These are phyloP conservation scores for Melikaiella ostensackeni DNA, from an alignment of 2,888 invertebrate species.

Conservation along the genomic window DNA sequence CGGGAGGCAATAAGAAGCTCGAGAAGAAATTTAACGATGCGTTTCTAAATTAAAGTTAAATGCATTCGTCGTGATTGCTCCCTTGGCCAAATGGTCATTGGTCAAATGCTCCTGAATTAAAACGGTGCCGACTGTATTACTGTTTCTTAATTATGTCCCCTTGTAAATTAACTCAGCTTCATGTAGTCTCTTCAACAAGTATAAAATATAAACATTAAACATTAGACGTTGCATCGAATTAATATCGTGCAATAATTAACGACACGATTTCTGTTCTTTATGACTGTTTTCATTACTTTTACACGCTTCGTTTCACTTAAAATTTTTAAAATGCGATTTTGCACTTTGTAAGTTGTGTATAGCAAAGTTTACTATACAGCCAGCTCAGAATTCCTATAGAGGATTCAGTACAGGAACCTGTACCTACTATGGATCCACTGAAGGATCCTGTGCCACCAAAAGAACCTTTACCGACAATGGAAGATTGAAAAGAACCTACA, in stretches of 20 bases:
- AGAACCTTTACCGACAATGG: too few relatives aligned
- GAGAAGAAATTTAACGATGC: slow-evolving; percentile 63
- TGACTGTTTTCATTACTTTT: background rate
- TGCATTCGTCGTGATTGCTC: slow-evolving; percentile 42
- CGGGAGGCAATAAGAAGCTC: slow-evolving; percentile 54
- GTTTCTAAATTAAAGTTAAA: slow-evolving; percentile 59
- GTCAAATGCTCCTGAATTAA: background rate
- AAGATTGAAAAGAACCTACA: too few relatives aligned
- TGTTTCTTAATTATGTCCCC: slow-evolving; percentile 25
- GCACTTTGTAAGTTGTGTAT: background rate
- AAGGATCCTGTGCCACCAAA: too few relatives aligned
- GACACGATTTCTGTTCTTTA: background rate
- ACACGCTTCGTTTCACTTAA: background rate
- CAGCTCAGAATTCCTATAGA: too few relatives aligned
- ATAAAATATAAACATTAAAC: slow-evolving; percentile 43
- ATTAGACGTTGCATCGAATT: slow-evolving; percentile 29
- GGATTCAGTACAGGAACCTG: too few relatives aligned
- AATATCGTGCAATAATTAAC: slow-evolving; percentile 34
- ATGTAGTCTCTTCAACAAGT: slow-evolving; percentile 45
- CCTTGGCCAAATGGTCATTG: slow-evolving; percentile 4
- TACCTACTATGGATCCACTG: too few relatives aligned
- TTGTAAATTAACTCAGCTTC: slow-evolving; percentile 23
- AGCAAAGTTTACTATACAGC: too few relatives aligned
- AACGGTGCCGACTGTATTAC: slow-evolving; percentile 10
- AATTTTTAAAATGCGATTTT: background rate